Evolutionary conservation across 1,140 invertebrate species (phyloP).

Genomic region (Argopecten irradians): DNA sequence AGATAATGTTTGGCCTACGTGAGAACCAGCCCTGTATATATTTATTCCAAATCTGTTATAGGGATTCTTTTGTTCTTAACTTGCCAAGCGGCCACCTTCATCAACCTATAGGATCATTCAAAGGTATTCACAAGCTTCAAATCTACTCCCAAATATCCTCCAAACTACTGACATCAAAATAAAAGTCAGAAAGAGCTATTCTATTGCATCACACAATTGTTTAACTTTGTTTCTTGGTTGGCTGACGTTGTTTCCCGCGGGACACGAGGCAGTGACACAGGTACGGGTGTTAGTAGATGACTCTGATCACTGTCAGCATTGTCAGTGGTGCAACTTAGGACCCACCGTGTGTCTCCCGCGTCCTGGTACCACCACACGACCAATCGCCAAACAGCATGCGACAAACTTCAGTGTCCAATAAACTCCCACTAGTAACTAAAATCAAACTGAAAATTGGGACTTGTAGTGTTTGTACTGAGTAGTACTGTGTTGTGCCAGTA

Average conservation of each 20-base stretch:
- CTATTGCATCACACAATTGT: background rate
- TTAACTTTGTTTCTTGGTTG: background rate
- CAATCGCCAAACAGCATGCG: background rate
- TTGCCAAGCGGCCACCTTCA: background rate
- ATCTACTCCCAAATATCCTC: background rate
- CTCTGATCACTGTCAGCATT: background rate
- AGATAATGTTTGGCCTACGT: background rate
- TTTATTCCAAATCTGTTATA: background rate
- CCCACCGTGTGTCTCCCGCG: background rate
- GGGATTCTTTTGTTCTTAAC: background rate
- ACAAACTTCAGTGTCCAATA: slow-evolving; percentile 11
- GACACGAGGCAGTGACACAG: too few relatives aligned
- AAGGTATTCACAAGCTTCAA: background rate
- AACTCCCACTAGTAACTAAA: background rate
- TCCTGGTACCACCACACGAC: background rate
- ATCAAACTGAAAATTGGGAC: background rate
- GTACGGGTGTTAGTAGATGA: background rate
- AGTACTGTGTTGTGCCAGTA: background rate
- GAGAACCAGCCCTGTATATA: background rate
- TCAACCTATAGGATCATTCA: background rate
- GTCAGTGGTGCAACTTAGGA: background rate
- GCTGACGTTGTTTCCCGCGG: background rate
- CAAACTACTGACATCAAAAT: background rate
- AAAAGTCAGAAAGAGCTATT: background rate
- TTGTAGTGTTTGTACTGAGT: background rate